Percentiles rank a stretch among this genome's conserved stretches.
Conservation (phyloP, 2,888 invertebrate genomes). For the Amphipoea lucens region DNA sequence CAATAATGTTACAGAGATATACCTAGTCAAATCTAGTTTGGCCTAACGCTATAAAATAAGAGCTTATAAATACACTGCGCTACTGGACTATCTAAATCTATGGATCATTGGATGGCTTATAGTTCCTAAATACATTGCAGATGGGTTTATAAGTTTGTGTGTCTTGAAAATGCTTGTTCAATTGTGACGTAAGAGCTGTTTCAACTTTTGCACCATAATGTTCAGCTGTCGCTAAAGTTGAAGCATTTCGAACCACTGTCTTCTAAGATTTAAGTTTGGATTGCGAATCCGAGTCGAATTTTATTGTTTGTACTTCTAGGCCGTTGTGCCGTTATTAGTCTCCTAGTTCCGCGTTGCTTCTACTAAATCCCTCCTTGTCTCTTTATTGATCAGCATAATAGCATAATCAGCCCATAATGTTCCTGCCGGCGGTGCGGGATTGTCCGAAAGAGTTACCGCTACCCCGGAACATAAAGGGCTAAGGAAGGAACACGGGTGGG, state of each 20-base stretch:
- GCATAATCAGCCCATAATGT: background rate
- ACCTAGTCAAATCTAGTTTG: no score
- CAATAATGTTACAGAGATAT: no score
- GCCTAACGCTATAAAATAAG: background rate
- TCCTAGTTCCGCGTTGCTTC: background rate
- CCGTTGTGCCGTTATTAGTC: background rate
- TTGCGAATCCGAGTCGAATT: conserved; percentile 1
- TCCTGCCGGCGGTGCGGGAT: no score
- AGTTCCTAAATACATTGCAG: background rate
- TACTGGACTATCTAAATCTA: background rate
- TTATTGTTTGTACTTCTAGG: conserved; percentile 1
- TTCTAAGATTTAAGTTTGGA: conserved; percentile 38
- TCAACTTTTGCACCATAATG: conserved; percentile 28
- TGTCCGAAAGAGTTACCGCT: no score
- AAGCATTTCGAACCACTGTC: conserved; percentile 41
- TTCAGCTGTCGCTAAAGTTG: conserved; percentile 48
- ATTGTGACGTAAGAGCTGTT: conserved; percentile 20
- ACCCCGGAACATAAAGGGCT: no score
- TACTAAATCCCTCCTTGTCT: background rate
- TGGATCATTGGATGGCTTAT: background rate
- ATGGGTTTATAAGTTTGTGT: background rate
- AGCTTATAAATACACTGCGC: background rate
- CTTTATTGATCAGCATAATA: no score
- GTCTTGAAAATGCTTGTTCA: conserved; percentile 16
- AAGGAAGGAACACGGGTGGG: no score